These are phyloP conservation scores for Subacronicta megacephala DNA, from an alignment of 2,888 invertebrate species.

Conservation along the genomic window DNA sequence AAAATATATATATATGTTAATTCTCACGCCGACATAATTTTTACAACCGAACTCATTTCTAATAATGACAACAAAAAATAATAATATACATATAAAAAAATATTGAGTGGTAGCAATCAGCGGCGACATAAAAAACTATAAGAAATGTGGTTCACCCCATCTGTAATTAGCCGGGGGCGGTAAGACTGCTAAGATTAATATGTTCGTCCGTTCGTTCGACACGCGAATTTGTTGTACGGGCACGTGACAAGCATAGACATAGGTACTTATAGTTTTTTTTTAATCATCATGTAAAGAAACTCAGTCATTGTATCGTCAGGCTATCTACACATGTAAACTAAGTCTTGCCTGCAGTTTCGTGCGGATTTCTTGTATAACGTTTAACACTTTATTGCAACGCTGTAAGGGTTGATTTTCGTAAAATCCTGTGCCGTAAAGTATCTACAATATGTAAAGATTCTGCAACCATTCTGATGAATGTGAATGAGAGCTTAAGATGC, in stretches of 20 bases:
- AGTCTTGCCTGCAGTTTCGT: too few relatives aligned
- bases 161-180: slow-evolving; percentile 50
- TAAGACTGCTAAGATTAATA: slow-evolving; percentile 42
- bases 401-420: too few relatives aligned
- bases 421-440: too few relatives aligned
- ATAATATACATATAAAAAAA: slow-evolving; percentile 17
- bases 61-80: slow-evolving; percentile 25
- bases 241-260: slow-evolving; percentile 47
- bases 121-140: slow-evolving; percentile 31
- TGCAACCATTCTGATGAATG: too few relatives aligned
- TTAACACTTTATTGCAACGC: too few relatives aligned
- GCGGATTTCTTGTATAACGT: too few relatives aligned
- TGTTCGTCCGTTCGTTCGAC: slow-evolving; percentile 31
- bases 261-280: slow-evolving; percentile 18
- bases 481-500: too few relatives aligned
- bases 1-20: too few relatives aligned
- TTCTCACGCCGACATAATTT: not conserved
- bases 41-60: slow-evolving; percentile 6
- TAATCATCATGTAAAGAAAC: slow-evolving; percentile 3
- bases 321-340: not conserved
- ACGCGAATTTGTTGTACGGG: slow-evolving; percentile 54
- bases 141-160: slow-evolving; percentile 30
- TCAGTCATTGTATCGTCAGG: too few relatives aligned
- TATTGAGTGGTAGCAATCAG: slow-evolving; percentile 42
- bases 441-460: too few relatives aligned